Percentiles rank a stretch among this genome's conserved stretches.
phyloP scores from a whole-genome alignment of 1,140 invertebrate genomes.

The Pachypeltis micranthus region DNA sequence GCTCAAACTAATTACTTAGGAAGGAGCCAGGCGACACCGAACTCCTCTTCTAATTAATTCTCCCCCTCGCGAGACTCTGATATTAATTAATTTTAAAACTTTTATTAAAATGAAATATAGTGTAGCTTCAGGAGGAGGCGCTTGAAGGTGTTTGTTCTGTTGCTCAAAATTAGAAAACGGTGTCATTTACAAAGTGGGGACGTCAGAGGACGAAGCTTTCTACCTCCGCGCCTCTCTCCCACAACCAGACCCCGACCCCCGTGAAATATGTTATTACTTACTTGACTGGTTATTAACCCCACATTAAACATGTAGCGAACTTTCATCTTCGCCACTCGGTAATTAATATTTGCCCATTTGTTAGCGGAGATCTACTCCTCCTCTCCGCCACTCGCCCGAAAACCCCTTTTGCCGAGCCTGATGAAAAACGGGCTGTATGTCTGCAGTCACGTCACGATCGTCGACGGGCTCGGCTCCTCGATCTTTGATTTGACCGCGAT shows the following conservation, averaged over 20 bases:
- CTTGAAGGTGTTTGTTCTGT: conserved; percentile 19
- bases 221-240: background rate
- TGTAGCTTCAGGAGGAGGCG: background rate
- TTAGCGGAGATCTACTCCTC: background rate
- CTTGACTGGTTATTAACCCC: conserved; percentile 24
- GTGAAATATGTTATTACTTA: conserved; percentile 25
- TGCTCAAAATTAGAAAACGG: conserved; percentile 23
- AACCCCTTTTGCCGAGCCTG: background rate
- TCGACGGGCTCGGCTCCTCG: background rate
- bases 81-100: conserved; percentile 26
- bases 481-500: no score
- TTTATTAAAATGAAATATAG: conserved; percentile 26
- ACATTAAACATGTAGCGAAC: conserved; percentile 23
- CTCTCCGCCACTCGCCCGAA: no score
- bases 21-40: conserved; percentile 9
- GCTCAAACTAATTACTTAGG: conserved; percentile 22
- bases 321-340: conserved; percentile 2
- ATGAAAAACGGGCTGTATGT: background rate
- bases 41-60: conserved; percentile 23
- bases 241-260: background rate
- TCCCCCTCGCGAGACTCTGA: conserved; percentile 7
- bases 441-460: background rate
- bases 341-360: conserved; percentile 23
- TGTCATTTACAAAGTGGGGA: conserved; percentile 22
- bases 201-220: conserved; percentile 1